Evolutionary conservation across 2,113 vertebrate genomes (phyloP).

Genomic region (Rhinichthys klamathensis): DNA sequence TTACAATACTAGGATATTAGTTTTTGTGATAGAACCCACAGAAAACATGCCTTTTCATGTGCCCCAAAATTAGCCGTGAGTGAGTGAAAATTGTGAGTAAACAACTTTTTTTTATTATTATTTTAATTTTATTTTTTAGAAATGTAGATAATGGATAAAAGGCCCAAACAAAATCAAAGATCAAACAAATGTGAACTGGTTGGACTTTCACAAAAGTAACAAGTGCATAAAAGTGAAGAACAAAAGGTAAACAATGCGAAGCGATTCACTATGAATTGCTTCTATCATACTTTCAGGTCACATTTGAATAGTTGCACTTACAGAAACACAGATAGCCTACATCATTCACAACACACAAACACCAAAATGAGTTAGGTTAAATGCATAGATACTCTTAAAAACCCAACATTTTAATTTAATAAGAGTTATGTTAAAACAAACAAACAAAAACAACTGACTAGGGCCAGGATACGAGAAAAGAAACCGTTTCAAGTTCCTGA

Average conservation of each 20-base stretch:
- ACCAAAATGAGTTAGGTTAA: conserved; percentile 18
- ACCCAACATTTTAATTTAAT: conserved; percentile 40
- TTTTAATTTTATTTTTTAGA: conserved; percentile 19
- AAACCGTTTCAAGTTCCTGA: conserved; percentile 47
- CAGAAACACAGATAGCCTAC: conserved; percentile 9
- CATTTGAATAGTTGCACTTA: conserved; percentile 46
- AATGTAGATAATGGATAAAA: conserved; percentile 2
- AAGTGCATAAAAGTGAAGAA: conserved; percentile 37
- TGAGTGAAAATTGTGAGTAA: no score
- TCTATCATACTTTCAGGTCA: conserved; percentile 37
- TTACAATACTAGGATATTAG: background rate
- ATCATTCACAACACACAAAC: conserved; percentile 29
- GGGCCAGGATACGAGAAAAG: conserved; percentile 34
- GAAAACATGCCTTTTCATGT: no score
- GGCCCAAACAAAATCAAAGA: conserved; percentile 10
- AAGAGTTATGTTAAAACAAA: conserved; percentile 5
- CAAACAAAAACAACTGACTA: conserved; percentile 4
- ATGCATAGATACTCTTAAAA: conserved; percentile 30
- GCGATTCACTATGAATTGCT: conserved; percentile 1
- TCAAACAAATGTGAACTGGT: conserved; percentile 31
- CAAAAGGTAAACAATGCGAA: conserved; percentile 34
- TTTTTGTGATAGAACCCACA: background rate
- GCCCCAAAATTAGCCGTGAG: no score
- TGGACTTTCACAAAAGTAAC: conserved; percentile 17
- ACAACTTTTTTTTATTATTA: background rate